Conservation (phyloP, 2,797 vertebrate species). For the Sciurus carolinensis region DNA sequence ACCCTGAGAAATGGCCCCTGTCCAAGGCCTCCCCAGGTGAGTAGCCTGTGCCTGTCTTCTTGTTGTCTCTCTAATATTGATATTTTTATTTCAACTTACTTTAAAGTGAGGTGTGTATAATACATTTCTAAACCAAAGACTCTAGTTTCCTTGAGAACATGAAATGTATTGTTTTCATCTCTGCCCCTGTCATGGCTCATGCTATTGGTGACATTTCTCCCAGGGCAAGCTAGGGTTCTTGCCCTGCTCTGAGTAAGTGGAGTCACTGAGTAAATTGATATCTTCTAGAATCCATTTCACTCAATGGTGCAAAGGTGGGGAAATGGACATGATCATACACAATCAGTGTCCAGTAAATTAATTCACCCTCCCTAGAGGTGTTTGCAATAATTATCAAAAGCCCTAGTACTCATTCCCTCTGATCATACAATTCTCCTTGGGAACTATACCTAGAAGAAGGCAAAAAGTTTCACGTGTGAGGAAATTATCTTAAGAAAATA, state of each 20-base stretch:
- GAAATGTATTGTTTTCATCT: neutral
- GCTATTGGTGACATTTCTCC: neutral
- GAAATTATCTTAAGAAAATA: conserved; percentile 31
- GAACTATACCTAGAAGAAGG: conserved; percentile 6
- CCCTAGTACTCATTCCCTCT: neutral
- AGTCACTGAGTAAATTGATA: neutral
- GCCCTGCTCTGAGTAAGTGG: neutral
- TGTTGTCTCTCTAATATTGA: neutral
- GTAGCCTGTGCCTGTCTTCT: neutral
- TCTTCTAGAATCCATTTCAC: conserved; percentile 20
- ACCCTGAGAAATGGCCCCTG: neutral
- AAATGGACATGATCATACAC: neutral
- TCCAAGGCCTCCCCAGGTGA: neutral
- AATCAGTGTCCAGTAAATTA: neutral
- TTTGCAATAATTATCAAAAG: neutral
- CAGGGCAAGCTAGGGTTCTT: neutral
- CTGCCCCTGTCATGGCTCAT: neutral
- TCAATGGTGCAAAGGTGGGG: neutral
- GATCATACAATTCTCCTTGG: neutral
- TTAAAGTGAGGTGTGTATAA: conserved; percentile 30
- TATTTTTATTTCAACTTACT: neutral
- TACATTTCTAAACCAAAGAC: neutral
- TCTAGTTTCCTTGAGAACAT: neutral
- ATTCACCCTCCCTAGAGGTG: neutral
- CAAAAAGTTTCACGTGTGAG: neutral